Evolutionary conservation across 92 coral and sea anemone genomes (phyloP).

Genomic region (Actinostola sp.): DNA sequence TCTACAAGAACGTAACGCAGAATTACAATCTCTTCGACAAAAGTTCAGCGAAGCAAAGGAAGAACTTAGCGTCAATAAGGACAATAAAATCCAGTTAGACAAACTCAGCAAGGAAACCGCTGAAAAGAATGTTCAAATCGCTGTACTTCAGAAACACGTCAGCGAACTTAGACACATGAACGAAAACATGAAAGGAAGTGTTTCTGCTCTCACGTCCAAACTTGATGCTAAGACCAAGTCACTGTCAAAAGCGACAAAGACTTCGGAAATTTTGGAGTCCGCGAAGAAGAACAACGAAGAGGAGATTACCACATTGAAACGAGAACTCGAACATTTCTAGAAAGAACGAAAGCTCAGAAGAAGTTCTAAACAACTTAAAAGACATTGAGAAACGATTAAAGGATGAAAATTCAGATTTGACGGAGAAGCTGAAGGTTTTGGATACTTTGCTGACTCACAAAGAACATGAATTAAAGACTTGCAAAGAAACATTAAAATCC

Average conservation of each 20-base stretch:
- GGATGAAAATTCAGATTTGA: conserved; percentile 24
- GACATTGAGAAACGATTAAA: background rate
- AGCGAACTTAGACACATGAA: background rate
- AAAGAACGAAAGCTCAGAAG: conserved; percentile 10
- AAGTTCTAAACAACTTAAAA: background rate
- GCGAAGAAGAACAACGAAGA: conserved; percentile 17
- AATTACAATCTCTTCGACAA: background rate
- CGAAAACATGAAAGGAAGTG: background rate
- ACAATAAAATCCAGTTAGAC: conserved; percentile 6
- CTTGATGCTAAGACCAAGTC: conserved; percentile 1
- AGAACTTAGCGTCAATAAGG: background rate
- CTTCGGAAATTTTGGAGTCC: conserved; percentile 5
- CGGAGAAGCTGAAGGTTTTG: conserved; percentile 21
- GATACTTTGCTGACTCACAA: conserved; percentile 24
- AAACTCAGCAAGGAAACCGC: background rate
- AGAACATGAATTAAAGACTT: conserved; percentile 13
- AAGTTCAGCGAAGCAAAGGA: conserved; percentile 1
- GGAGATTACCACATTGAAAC: conserved; percentile 7
- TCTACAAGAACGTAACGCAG: background rate
- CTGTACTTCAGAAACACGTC: background rate
- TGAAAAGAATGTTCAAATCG: conserved; percentile 2
- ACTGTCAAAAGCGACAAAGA: background rate
- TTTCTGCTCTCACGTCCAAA: background rate
- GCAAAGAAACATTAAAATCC: conserved; percentile 2
- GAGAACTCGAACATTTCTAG: conserved; percentile 1